These are phyloP conservation scores for Mystacornis crossleyi DNA, from an alignment of 2,113 vertebrate genomes.

Conservation along the genomic window DNA sequence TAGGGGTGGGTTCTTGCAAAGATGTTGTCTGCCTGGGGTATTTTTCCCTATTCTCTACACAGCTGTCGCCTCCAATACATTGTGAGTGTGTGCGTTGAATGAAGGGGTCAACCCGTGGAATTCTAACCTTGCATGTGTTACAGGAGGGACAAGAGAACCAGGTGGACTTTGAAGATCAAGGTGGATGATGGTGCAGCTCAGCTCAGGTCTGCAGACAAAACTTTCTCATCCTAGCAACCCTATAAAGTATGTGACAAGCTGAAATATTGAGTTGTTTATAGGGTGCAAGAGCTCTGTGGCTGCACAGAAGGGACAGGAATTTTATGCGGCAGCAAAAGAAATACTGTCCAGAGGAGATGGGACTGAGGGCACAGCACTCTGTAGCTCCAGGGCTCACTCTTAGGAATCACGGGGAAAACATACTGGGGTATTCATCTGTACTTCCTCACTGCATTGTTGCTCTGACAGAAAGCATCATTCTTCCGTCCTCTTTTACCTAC, in stretches of 20 bases:
- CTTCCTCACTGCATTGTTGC: neutral
- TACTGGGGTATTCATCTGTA: neutral
- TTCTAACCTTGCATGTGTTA: neutral
- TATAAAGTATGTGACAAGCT: neutral
- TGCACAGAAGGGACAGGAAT: neutral
- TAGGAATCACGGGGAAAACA: neutral
- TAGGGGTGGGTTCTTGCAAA: neutral
- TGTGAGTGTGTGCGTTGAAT: fast-evolving
- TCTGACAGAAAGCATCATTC: neutral
- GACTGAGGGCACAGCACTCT: neutral
- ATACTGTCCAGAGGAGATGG: neutral
- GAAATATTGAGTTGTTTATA: neutral
- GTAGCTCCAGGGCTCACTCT: neutral
- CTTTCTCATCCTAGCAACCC: neutral
- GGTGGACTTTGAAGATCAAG: neutral
- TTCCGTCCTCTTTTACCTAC: neutral
- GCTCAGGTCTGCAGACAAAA: neutral
- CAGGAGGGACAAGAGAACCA: neutral
- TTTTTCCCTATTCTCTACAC: neutral
- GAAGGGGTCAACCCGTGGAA: fast-evolving
- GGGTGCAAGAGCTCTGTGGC: neutral
- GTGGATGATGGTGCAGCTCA: neutral
- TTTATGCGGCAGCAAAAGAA: neutral
- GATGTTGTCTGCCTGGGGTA: fast-evolving
- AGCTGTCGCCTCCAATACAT: neutral